A percentile compares a stretch with the other conserved stretches of the same genome.
Conservation (phyloP, 2,113 vertebrate species). For the Sialia sialis region DNA sequence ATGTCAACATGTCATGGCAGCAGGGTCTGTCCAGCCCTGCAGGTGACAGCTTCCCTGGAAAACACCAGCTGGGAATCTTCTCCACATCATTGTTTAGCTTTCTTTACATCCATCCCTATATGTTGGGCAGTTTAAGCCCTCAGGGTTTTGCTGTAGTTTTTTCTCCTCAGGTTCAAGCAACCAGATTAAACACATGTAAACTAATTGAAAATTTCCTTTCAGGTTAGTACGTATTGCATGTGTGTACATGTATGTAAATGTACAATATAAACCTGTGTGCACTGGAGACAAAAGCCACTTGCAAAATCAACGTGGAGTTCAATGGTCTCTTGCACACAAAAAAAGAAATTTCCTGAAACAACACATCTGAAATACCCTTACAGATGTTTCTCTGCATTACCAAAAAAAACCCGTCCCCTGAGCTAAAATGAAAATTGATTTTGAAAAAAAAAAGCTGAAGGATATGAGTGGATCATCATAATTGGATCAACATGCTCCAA, state of each 20-base stretch:
- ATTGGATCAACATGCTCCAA: constrained; percentile 75
- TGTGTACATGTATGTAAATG: neutral
- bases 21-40: neutral
- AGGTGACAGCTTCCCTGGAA: neutral
- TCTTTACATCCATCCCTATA: neutral
- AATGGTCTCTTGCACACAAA: neutral
- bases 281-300: neutral
- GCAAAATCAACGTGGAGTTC: constrained; percentile 16
- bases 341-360: constrained; percentile 69
- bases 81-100: neutral
- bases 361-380: constrained; percentile 56
- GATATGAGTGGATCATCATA: constrained; percentile 74
- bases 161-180: neutral
- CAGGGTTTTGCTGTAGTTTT: neutral
- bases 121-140: neutral
- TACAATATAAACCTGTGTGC: neutral
- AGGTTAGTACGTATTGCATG: neutral
- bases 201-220: neutral
- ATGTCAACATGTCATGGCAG: neutral
- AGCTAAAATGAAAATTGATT: constrained; percentile 77
- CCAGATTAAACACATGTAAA: neutral
- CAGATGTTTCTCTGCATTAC: constrained; percentile 69
- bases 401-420: constrained; percentile 26
- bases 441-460: constrained; percentile 64
- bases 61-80: neutral